A percentile compares a stretch with the other conserved stretches of the same genome.
These are phyloP conservation scores for Cnemophilus loriae DNA, from an alignment of 2,113 vertebrate genomes.

Conservation along the genomic window DNA sequence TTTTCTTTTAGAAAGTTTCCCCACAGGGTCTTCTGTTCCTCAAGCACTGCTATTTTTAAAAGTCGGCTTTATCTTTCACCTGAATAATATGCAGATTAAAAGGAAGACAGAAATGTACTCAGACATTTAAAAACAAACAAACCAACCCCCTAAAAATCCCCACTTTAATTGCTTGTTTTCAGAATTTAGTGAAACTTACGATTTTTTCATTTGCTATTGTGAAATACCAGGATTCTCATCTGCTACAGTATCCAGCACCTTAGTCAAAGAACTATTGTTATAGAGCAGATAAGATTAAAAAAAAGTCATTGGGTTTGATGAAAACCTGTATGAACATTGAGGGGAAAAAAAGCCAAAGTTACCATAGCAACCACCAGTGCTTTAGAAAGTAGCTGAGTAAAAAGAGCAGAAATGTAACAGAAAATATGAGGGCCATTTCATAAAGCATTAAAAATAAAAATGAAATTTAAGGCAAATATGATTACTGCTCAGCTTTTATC, in stretches of 20 bases:
- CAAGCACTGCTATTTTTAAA: background rate
- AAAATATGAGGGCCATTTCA: constrained; percentile 31
- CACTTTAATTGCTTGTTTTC: background rate
- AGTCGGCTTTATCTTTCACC: background rate
- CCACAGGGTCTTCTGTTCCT: background rate
- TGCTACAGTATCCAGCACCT: background rate
- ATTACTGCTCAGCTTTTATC: constrained; percentile 16
- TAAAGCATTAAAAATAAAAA: constrained; percentile 49
- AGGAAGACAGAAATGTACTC: background rate
- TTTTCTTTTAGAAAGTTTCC: background rate
- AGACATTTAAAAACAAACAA: background rate
- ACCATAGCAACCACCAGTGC: constrained; percentile 62
- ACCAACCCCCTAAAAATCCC: background rate
- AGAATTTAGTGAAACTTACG: background rate
- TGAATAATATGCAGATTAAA: background rate
- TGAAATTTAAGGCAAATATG: background rate
- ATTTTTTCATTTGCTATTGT: background rate
- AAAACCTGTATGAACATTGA: constrained; percentile 59
- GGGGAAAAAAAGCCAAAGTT: constrained; percentile 45
- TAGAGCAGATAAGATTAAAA: constrained; percentile 56
- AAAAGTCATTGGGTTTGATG: constrained; percentile 63
- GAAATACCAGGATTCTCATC: constrained; percentile 22
- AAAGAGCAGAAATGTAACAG: constrained; percentile 29
- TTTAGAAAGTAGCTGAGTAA: constrained; percentile 41
- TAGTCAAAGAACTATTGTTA: constrained; percentile 53